Base-by-base conservation (phyloP, 1,140 invertebrate species). In the Medauroidea extradentata region DNA sequence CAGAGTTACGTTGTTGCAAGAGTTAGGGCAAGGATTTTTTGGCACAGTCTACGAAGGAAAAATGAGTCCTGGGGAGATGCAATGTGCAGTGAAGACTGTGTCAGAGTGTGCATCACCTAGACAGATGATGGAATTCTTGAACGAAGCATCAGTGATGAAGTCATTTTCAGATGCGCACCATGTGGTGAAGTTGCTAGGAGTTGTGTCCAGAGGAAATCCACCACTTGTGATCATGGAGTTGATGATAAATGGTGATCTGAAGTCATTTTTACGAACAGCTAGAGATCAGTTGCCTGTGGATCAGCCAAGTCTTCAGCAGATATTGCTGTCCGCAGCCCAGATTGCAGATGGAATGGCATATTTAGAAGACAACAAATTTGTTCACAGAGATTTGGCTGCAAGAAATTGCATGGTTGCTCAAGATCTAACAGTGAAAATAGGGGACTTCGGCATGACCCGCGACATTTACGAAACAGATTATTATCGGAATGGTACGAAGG, bases 331-430 rank as follows among this genome's bases (percentile, higher is more conserved):
- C 94, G 94, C 96, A 13, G 87, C 89, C 50, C 94, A 99, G 76
- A 98, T 99, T 69, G 94, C 95, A 13, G 97, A 99, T 77, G 97
- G 97, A 25, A 99, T 99, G 97, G 89, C 94, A 1, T 99, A 98
- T 75, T 78, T 99, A 25, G 81, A 93, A 21, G 88, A 89, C 14
- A 93, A 94, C 68, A 97, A 96, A 73, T 96, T 94, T 75, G 29
- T 34, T 4, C 29, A 34, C 29, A 79, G 97, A 67, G 97, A 99
- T 80, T 78, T 99, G 52, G 97, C 97, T 23, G 96, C 96, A n/a
- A 82, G 97, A 48, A 99, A 99, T 76, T 98, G 95, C 73, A 96
- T 99, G 93, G 86, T 99, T 1, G 85, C 90, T 48, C 86, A 87
- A 19, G 88, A 96, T 77, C 76, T 93, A 55, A 95, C 91, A 0